These are phyloP conservation scores for Colius striatus DNA, from an alignment of 2,113 vertebrate species.

Conservation along the genomic window DNA sequence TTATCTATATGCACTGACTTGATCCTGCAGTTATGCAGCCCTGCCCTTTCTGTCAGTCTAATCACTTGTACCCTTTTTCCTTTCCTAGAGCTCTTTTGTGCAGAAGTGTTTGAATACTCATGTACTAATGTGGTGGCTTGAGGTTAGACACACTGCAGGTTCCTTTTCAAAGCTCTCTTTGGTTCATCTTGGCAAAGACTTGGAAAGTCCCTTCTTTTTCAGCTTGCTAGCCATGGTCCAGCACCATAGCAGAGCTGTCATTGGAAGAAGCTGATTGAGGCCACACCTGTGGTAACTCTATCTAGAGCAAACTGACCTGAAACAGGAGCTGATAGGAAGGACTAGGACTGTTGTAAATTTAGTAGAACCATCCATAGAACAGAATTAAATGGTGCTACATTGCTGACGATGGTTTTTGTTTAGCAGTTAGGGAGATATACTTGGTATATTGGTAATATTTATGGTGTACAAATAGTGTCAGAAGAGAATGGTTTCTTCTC, in stretches of 20 bases:
- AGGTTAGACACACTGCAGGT: neutral
- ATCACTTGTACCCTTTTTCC: neutral
- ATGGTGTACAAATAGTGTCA: neutral
- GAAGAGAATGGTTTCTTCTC: neutral
- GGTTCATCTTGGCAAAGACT: neutral
- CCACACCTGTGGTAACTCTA: neutral
- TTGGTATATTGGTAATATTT: neutral
- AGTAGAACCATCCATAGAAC: neutral
- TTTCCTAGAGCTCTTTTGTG: neutral
- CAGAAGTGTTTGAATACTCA: neutral
- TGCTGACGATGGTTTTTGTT: neutral
- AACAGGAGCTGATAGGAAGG: neutral
- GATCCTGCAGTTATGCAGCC: neutral
- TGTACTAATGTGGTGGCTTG: neutral
- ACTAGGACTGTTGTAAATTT: neutral
- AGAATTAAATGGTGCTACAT: neutral
- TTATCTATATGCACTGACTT: neutral
- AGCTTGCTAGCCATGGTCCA: fast-evolving
- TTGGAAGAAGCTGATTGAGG: neutral
- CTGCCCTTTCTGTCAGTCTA: neutral
- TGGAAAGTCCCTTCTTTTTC: neutral
- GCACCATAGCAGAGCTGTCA: neutral
- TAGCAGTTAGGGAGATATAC: neutral
- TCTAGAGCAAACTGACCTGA: neutral
- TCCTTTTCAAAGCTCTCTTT: neutral